Evolutionary conservation across 2,888 invertebrate species (phyloP).

Genomic region (Drosophila borealis): DNA sequence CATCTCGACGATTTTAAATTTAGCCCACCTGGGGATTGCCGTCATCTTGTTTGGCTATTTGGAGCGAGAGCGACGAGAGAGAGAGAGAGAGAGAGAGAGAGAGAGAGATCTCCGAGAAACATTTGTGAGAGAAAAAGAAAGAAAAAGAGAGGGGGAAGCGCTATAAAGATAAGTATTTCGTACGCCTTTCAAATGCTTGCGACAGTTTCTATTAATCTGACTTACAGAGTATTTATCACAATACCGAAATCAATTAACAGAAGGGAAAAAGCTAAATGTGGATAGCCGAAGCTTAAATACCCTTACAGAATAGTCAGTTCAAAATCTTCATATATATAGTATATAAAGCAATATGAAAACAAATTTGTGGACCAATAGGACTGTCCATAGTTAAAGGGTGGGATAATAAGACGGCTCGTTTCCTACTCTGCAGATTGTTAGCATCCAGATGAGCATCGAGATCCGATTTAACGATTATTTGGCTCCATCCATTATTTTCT

Average conservation of each 20-base stretch:
- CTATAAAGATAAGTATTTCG: neutral
- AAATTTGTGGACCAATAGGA: too few relatives aligned
- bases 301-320: neutral
- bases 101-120: neutral
- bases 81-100: neutral
- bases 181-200: constrained; percentile 3
- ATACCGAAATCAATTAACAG: constrained; percentile 8
- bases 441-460: too few relatives aligned
- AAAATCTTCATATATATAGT: too few relatives aligned
- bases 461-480: too few relatives aligned
- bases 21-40: constrained; percentile 68
- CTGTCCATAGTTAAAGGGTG: too few relatives aligned
- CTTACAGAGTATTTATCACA: constrained; percentile 9
- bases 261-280: neutral
- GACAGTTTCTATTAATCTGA: constrained; percentile 9
- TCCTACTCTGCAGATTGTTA: too few relatives aligned
- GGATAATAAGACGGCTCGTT: too few relatives aligned
- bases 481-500: too few relatives aligned
- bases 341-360: too few relatives aligned
- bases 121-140: neutral
- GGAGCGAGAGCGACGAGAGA: neutral
- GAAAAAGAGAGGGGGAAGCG: neutral
- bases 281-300: neutral
- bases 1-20: constrained; percentile 52
- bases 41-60: constrained; percentile 21